Evolutionary conservation across 64 coral and sea anemone species (phyloP), one percentile per base, ranked within the genome.

Genomic region (Montipora sp.): DNA sequence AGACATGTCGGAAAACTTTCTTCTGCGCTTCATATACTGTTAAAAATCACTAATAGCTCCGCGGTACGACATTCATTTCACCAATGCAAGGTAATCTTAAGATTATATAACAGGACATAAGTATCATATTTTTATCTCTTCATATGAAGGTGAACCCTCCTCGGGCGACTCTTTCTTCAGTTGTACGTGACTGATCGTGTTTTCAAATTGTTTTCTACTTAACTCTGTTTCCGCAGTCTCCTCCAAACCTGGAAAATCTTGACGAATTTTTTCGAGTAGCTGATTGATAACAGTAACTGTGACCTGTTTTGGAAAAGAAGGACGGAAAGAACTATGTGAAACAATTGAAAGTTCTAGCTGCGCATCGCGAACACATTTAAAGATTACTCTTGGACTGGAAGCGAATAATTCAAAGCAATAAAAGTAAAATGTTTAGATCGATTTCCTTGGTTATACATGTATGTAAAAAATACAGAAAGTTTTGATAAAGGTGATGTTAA

Each of bases 131-230:
- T 73, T 91, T 75, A 97, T 81, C 48, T 86, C 95, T 48, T 85
- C 92, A 65, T 94, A 97, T 1, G 92, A 89, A 14, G 95, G 92
- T 1, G 92, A 87, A 5, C 84, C 92, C 53, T 68, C 88, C 18
- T 92, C 98, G 5, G 47, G 90, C 5, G 92, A 63, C 73, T 92
- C 72, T 71, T 96, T 99, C 89, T 99, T 99, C 47, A 92, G 36
- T 44, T 89, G 77, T 27, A 99, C 69, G 59, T 99, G 98, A 22
- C 36, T 59, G 21, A 91, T 63, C 49, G 98, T 99, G 80, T 92
- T 96, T 65, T 96, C 87, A 81, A 99, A 99, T 89, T 99, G 98
- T 83, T 91, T 95, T 59, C 90, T 94, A 49, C 96, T 99, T 75
- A 96, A 92, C 53, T 99, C 98, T 0, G 98, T 99, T 57, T 99